Base-by-base conservation (phyloP, 2,888 invertebrate genomes). In the Limenitis camilla region DNA sequence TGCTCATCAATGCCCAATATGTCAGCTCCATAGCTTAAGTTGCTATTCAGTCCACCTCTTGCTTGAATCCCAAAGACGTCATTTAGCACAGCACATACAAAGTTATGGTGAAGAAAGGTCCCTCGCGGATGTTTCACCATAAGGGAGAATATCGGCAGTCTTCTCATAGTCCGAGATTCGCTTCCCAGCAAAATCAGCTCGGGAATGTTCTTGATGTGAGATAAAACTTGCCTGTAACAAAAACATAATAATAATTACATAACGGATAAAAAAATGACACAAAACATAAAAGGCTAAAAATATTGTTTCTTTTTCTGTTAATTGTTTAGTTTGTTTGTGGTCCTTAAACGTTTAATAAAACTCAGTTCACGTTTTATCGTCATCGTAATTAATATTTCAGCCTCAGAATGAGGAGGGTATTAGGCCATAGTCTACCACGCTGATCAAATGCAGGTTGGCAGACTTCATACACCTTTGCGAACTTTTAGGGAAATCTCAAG, bases 31-130 rank as follows among this genome's bases (percentile, higher is more conserved):
- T 96, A 96, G 49, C 94, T 92, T 48, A 94, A 91, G 42, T 95
- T 94, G 76, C 96, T 96, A 10, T 92, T 92, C 65, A 93, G 90
- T 0, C 94, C 94, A 0, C 94, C 93, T 56, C 94, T 88, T 0
- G 93, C 93, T 79, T 96, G 96, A 49, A 97, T 95, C 0, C 97
- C 97, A 74, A 96, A 97, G 29, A 97, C 91, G 69, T 97, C 96
- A 71, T 96, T 97, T 40, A 97, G 88, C 19, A 97, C 90, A 7
- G 95, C 93, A 63, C 93, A 93, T 7, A 97, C 92, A 82, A 94
- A 92, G 80, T 96, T 96, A 77, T 96, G 95, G 75, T 97, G 97
- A 2, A 96, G 90, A 73, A 94, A 96, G 9, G 93, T 92, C 32
- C 95, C 94, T 36, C 93, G 84, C 0, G 93, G 92, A 74, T 96